phyloP scores from a whole-genome alignment of 2,888 invertebrate species.

The Pyrocoelia pectoralis region DNA sequence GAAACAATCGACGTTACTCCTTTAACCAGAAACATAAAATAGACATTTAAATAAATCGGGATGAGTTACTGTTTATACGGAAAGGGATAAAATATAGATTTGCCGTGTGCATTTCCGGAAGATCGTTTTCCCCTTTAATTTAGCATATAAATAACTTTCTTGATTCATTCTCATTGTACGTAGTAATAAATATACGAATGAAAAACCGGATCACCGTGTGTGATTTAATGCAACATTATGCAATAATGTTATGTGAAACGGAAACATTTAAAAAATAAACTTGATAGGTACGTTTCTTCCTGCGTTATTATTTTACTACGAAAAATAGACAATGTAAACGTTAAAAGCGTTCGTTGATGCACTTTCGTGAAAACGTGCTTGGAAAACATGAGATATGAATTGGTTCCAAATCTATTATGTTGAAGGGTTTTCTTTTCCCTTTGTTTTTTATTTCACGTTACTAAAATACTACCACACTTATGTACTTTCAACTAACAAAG shows the following conservation, averaged over 20 bases:
- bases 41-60: background rate
- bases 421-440: background rate
- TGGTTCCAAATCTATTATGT: background rate
- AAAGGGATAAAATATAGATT: background rate
- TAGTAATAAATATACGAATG: background rate
- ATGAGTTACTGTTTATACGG: background rate
- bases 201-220: background rate
- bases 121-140: background rate
- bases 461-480: background rate
- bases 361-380: background rate
- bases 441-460: too few relatives aligned
- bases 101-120: background rate
- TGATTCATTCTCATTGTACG: background rate
- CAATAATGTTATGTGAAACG: background rate
- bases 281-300: background rate
- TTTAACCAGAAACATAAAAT: too few relatives aligned
- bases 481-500: too few relatives aligned
- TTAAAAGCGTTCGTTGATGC: background rate
- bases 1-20: background rate
- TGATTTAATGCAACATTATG: background rate
- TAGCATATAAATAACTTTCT: background rate
- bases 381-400: background rate
- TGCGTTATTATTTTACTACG: background rate
- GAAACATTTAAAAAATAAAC: background rate
- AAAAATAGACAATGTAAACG: background rate